Percentiles rank a stretch among this genome's conserved stretches.
Conservation (phyloP, 92 coral and sea anemone species). For the Nematostella vectensis region DNA sequence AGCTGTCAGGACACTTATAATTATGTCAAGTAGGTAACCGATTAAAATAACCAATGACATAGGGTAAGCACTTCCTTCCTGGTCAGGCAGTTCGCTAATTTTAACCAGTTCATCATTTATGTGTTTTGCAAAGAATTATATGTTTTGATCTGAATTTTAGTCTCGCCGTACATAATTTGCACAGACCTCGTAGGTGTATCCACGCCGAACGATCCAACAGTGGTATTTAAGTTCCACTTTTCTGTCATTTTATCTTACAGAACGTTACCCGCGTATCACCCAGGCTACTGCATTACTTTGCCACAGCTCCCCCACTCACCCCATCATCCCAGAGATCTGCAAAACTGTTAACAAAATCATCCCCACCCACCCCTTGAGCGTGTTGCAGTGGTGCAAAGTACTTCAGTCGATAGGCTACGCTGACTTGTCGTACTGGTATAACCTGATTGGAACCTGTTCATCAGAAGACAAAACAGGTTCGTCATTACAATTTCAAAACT, state of each 20-base stretch:
- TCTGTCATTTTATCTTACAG: slow-evolving; percentile 2
- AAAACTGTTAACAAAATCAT: slow-evolving; percentile 28
- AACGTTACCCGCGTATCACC: slow-evolving; percentile 13
- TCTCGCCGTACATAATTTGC: too few species aligned
- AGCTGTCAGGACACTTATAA: slow-evolving; percentile 13
- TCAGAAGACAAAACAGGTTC: slow-evolving; percentile 23
- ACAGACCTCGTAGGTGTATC: too few species aligned
- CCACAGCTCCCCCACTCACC: slow-evolving; percentile 20
- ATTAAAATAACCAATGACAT: too few species aligned
- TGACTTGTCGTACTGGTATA: slow-evolving; percentile 63
- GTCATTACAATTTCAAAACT: too few species aligned
- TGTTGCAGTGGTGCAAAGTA: slow-evolving; percentile 56
- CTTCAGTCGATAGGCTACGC: slow-evolving; percentile 40
- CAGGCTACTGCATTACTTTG: slow-evolving; percentile 4
- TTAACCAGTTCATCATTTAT: slow-evolving; percentile 46
- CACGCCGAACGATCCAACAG: too few species aligned
- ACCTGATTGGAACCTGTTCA: slow-evolving; percentile 43
- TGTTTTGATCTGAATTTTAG: too few species aligned
- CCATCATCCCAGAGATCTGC: slow-evolving; percentile 27
- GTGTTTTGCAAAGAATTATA: too few species aligned
- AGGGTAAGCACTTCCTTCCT: too few species aligned
- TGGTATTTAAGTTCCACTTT: too few species aligned
- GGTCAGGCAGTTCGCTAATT: slow-evolving; percentile 51
- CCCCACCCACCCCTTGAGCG: slow-evolving; percentile 59
- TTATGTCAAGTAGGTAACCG: too few species aligned